Percentiles rank a stretch among this genome's conserved stretches.
Evolutionary conservation across 2,113 vertebrate species (phyloP).

Genomic region (Trematocara unimaculatum): DNA sequence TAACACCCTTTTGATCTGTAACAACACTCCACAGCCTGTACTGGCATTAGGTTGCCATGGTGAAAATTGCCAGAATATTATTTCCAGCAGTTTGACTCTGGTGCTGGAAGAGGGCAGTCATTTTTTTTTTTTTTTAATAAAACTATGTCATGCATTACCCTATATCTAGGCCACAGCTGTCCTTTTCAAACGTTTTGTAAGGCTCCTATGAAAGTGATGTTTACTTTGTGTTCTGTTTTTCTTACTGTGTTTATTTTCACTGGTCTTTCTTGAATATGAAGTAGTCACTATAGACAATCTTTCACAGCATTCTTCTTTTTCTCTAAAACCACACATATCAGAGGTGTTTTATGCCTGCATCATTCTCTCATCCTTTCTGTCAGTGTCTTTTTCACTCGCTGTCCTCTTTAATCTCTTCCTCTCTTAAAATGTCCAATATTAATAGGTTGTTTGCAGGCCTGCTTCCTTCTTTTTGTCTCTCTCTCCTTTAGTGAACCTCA

Average conservation of each 20-base stretch:
- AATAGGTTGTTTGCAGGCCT: not conserved
- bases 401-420: not conserved
- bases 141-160: not conserved
- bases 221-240: not conserved
- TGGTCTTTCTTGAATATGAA: not conserved
- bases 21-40: not conserved
- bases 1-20: conserved; percentile 2
- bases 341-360: not conserved
- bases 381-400: not conserved
- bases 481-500: not conserved
- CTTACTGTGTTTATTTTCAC: not conserved
- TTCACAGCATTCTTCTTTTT: not conserved
- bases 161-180: not conserved
- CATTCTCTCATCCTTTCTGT: not conserved
- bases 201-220: not conserved
- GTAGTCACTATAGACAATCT: not conserved
- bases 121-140: not conserved
- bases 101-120: not conserved
- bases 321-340: not conserved
- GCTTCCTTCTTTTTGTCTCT: not conserved
- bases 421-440: not conserved
- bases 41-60: conserved; percentile 45
- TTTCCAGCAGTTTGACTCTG: conserved; percentile 19
- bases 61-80: conserved; percentile 38
- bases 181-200: not conserved